Evolutionary conservation across 2,797 vertebrate species (phyloP).

Genomic region (Denticeps clupeoides): DNA sequence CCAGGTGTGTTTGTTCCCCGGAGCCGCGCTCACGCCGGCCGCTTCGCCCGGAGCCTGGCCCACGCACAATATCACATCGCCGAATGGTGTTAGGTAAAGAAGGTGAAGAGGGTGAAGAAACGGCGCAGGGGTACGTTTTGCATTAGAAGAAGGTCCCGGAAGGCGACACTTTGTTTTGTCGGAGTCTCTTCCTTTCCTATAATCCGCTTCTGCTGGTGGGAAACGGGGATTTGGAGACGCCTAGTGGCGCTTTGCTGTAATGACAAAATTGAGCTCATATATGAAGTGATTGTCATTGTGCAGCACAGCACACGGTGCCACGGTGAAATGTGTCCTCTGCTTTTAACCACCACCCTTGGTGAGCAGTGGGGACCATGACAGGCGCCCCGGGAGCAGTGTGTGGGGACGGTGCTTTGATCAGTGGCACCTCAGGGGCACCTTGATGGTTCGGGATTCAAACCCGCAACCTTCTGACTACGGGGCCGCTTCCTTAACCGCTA

Average conservation of each 20-base stretch:
- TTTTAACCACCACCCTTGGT: no score
- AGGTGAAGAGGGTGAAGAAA: no score
- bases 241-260: constrained; percentile 13
- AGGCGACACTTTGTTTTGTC: background rate
- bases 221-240: constrained; percentile 6
- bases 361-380: no score
- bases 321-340: background rate
- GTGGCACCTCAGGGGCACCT: no score
- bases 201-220: background rate
- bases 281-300: background rate
- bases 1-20: constrained; percentile 4
- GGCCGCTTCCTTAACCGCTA: no score
- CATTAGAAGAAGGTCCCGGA: constrained; percentile 1
- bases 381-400: no score
- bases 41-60: no score
- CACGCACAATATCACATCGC: background rate
- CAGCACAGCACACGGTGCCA: background rate
- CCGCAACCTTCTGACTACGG: no score
- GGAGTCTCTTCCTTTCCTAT: background rate
- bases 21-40: background rate
- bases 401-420: no score
- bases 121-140: constrained; percentile 2
- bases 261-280: no score
- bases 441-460: no score
- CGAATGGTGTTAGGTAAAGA: no score